Percentiles rank a stretch among this genome's conserved stretches.
These are phyloP conservation scores for Drosophila buzzatii DNA, from an alignment of 2,888 invertebrate genomes.

Conservation along the genomic window DNA sequence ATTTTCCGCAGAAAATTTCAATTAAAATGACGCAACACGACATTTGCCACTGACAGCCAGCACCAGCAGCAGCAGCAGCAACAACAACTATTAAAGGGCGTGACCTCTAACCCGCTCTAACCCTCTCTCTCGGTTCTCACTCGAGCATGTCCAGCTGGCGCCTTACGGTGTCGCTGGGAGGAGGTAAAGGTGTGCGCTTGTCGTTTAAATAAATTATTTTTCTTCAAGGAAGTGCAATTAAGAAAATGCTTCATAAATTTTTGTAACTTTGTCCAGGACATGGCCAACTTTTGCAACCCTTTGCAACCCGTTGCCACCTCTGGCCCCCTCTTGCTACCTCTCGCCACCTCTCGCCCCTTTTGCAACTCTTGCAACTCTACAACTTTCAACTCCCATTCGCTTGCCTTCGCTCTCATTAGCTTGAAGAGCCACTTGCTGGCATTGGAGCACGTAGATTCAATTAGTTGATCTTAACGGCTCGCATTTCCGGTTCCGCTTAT, in stretches of 20 bases:
- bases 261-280: conserved; percentile 64
- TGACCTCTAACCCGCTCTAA: conserved; percentile 22
- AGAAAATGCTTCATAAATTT: conserved; percentile 85
- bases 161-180: conserved; percentile 6
- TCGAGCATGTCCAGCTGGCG: conserved; percentile 22
- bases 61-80: neutral
- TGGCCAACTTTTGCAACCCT: conserved; percentile 25
- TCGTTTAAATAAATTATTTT: conserved; percentile 85
- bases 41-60: conserved; percentile 56
- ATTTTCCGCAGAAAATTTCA: conserved; percentile 69
- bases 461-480: conserved; percentile 58
- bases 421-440: conserved; percentile 42
- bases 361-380: neutral
- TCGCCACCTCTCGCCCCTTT: too few species aligned
- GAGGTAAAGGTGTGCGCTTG: conserved; percentile 77
- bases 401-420: conserved; percentile 30
- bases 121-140: neutral
- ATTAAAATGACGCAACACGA: conserved; percentile 71
- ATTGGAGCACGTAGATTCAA: conserved; percentile 57
- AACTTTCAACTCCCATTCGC: neutral
- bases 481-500: conserved; percentile 53
- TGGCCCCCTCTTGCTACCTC: neutral
- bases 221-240: conserved; percentile 84
- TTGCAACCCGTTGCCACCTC: neutral
- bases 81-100: conserved; percentile 34